These are phyloP conservation scores for Oeneis ivallda DNA, from an alignment of 2,888 invertebrate genomes.

Conservation along the genomic window DNA sequence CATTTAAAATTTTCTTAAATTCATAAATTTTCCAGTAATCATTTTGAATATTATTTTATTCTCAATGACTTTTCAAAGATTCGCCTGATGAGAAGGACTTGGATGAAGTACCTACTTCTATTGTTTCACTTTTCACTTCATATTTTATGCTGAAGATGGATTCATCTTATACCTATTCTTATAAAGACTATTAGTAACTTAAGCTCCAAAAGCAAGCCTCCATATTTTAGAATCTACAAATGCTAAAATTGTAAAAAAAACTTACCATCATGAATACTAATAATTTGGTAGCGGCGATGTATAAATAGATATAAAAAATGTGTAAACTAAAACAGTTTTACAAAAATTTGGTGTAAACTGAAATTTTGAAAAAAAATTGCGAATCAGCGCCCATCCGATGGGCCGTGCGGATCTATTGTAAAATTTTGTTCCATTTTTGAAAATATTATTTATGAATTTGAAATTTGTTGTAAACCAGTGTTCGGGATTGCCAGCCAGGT, in stretches of 20 bases:
- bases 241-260: slow-evolving; percentile 37
- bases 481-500: slow-evolving; percentile 6
- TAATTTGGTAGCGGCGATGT: slow-evolving; percentile 61
- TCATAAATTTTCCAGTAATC: no score
- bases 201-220: background rate
- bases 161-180: background rate
- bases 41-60: no score
- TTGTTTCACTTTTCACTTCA: background rate
- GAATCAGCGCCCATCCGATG: slow-evolving; percentile 64
- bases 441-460: slow-evolving; percentile 41
- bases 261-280: slow-evolving; percentile 73
- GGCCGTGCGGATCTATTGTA: slow-evolving; percentile 63
- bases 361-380: slow-evolving; percentile 75
- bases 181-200: background rate
- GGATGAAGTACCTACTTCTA: background rate
- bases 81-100: no score
- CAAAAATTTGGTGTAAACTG: slow-evolving; percentile 67
- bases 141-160: background rate
- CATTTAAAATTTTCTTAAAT: no score
- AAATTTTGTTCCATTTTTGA: slow-evolving; percentile 55
- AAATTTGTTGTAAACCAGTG: slow-evolving; percentile 32
- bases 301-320: slow-evolving; percentile 59
- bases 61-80: no score
- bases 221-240: background rate
- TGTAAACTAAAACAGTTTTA: slow-evolving; percentile 59